These are phyloP conservation scores for Microcebus tavaratra DNA, from an alignment of 2,113 vertebrate species.

Conservation along the genomic window DNA sequence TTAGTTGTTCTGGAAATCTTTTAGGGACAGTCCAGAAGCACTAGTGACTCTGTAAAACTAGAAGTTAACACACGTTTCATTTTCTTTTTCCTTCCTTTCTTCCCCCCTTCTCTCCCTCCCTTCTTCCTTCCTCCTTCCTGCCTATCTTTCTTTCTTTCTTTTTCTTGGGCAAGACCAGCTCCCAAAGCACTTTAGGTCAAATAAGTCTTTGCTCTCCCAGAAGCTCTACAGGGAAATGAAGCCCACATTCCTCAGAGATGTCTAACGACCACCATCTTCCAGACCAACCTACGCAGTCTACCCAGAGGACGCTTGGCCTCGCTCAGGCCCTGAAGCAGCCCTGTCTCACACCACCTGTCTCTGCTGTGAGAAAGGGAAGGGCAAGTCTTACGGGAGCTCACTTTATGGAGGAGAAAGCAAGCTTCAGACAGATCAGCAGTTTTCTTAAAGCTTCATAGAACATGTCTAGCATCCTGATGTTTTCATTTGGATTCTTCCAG, in stretches of 20 bases:
- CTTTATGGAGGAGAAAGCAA: neutral
- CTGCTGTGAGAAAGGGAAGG: neutral
- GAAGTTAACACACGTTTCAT: neutral
- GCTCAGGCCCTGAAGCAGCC: neutral
- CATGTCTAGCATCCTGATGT: neutral
- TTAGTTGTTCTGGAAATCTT: neutral
- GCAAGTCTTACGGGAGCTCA: neutral
- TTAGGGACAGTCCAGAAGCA: neutral
- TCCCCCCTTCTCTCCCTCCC: neutral
- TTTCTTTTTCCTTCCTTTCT: neutral
- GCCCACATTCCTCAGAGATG: neutral
- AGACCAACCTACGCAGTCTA: accelerated
- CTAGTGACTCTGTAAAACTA: neutral
- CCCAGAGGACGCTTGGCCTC: too few species aligned
- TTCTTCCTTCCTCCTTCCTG: neutral
- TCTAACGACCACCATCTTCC: neutral
- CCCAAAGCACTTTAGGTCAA: neutral
- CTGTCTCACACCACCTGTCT: accelerated
- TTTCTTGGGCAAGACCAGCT: neutral
- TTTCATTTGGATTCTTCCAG: neutral
- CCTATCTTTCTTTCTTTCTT: neutral
- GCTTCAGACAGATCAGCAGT: neutral
- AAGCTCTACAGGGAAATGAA: neutral
- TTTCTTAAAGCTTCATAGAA: neutral
- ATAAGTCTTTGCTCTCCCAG: neutral